Conservation (phyloP, 2,113 vertebrate genomes). For the Tachysurus vachellii region DNA sequence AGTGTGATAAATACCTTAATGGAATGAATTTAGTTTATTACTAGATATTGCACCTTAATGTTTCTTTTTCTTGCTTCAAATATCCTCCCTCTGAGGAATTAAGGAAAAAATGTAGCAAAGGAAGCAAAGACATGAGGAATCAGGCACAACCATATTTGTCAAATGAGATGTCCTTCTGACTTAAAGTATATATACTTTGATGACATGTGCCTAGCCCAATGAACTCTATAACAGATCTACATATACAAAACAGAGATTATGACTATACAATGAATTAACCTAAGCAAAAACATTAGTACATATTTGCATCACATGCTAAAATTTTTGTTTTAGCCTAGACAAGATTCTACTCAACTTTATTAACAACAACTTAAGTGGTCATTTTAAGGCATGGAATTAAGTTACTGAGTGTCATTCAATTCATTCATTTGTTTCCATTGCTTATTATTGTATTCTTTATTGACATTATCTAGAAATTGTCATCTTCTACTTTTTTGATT, state of each 20-base stretch:
- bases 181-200: background rate
- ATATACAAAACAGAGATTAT: background rate
- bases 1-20: constrained; percentile 69
- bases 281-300: background rate
- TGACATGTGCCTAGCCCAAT: background rate
- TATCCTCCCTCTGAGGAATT: background rate
- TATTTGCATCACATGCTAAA: background rate
- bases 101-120: background rate
- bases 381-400: background rate
- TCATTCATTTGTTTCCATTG: background rate
- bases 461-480: background rate
- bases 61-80: background rate
- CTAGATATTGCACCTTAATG: background rate
- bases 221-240: background rate
- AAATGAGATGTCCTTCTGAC: background rate
- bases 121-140: background rate
- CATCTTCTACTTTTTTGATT: background rate
- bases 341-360: background rate
- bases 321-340: background rate
- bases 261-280: background rate
- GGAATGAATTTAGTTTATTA: constrained; percentile 32
- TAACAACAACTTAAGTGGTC: background rate
- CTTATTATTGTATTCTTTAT: background rate
- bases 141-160: background rate
- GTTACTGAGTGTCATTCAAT: background rate